A percentile compares a stretch with the other conserved stretches of the same genome.
Conservation (phyloP, 2,113 vertebrate genomes). For the Rhinogobius similis region DNA sequence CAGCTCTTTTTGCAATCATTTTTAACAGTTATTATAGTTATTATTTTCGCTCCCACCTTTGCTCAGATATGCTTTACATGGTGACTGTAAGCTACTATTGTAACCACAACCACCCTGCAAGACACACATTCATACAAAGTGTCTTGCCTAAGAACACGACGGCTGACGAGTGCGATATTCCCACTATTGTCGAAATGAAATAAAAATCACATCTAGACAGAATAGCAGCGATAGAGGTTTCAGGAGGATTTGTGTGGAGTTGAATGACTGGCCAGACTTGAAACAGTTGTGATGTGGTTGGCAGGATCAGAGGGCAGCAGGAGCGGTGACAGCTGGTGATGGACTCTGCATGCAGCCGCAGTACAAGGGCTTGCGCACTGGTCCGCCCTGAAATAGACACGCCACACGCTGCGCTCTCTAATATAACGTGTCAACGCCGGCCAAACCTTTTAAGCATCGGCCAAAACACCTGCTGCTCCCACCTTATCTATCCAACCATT, state of each 20-base stretch:
- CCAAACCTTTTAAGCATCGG: constrained; percentile 14
- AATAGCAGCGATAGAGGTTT: background rate
- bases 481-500: constrained; percentile 5
- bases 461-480: constrained; percentile 37
- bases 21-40: too few species aligned
- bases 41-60: too few species aligned
- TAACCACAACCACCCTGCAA: too few species aligned
- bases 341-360: constrained; percentile 52
- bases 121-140: background rate
- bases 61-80: too few species aligned
- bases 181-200: background rate
- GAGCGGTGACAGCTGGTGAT: constrained; percentile 60
- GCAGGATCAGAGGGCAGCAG: constrained; percentile 41
- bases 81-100: too few species aligned
- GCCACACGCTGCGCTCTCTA: constrained; percentile 5
- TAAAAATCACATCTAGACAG: background rate
- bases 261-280: constrained; percentile 10
- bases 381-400: constrained; percentile 56
- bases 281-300: constrained; percentile 33
- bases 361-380: constrained; percentile 53
- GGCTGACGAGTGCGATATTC: background rate
- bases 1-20: too few species aligned
- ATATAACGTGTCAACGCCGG: constrained; percentile 1
- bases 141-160: background rate
- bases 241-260: background rate